Percentiles rank a stretch among this genome's conserved stretches.
These are phyloP conservation scores for Sipha maydis DNA, from an alignment of 2,888 invertebrate species.

Conservation along the genomic window DNA sequence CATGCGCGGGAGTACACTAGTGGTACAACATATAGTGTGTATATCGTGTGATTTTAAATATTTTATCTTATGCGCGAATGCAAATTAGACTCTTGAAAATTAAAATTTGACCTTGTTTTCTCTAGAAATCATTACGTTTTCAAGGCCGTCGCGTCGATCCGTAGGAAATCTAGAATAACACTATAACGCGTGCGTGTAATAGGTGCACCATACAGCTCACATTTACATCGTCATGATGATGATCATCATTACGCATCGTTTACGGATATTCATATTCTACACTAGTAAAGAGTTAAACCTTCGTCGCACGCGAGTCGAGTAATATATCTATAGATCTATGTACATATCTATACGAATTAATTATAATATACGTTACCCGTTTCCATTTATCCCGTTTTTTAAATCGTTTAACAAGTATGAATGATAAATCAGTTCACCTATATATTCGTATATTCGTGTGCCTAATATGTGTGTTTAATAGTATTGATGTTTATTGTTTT, in stretches of 20 bases:
- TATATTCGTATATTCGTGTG: too few species aligned
- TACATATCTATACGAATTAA: not conserved
- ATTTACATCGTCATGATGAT: not conserved
- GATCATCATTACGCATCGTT: not conserved
- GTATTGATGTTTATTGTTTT: not conserved
- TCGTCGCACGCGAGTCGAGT: too few species aligned
- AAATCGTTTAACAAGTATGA: not conserved
- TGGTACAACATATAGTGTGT: not conserved
- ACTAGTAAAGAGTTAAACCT: too few species aligned
- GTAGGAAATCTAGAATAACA: not conserved
- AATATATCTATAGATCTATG: too few species aligned
- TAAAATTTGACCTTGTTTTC: slow-evolving; percentile 11
- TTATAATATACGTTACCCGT: not conserved
- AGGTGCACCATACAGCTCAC: not conserved
- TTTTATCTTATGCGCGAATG: not conserved
- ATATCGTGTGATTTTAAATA: too few species aligned
- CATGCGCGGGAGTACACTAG: not conserved
- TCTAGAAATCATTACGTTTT: not conserved
- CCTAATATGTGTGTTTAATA: not conserved
- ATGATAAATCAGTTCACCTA: not conserved
- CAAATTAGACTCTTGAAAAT: not conserved
- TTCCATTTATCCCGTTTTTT: slow-evolving; percentile 4
- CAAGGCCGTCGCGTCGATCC: not conserved
- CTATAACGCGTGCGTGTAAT: not conserved
- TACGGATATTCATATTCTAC: not conserved